A percentile compares a stretch with the other conserved stretches of the same genome.
phyloP scores from a whole-genome alignment of 2,888 invertebrate genomes.

The Leptinotarsa rubiginosa region DNA sequence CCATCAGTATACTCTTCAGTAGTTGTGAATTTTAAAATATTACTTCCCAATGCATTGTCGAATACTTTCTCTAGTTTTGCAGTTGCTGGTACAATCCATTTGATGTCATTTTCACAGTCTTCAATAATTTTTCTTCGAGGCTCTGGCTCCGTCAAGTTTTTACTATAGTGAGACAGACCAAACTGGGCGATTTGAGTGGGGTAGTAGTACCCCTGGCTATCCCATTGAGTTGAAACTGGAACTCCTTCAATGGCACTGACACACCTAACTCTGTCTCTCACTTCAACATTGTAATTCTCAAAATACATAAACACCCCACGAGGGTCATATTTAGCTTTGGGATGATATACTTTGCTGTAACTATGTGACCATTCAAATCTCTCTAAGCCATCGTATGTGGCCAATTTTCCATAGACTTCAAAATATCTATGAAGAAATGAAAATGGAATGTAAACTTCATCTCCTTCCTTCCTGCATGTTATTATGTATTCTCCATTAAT shows the following conservation, averaged over 20 bases:
- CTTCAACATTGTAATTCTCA: conserved; percentile 98
- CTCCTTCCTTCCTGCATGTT: conserved; percentile 65
- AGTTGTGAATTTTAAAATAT: conserved; percentile 79
- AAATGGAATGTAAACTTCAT: conserved; percentile 92
- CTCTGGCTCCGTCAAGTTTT: conserved; percentile 88
- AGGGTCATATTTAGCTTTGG: conserved; percentile 89
- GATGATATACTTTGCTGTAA: conserved; percentile 90
- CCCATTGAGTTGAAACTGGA: conserved; percentile 97
- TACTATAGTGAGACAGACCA: conserved; percentile 96
- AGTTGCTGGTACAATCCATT: conserved; percentile 81
- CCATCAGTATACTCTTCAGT: conserved; percentile 77
- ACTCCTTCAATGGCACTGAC: conserved; percentile 94
- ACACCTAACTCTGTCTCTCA: conserved; percentile 85
- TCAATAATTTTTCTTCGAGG: conserved; percentile 81
- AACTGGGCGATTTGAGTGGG: conserved; percentile 99
- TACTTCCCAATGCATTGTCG: conserved; percentile 71
- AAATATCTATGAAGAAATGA: conserved; percentile 93
- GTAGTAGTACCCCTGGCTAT: conserved; percentile 94
- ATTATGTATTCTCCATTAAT: conserved; percentile 85
- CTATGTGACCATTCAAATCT: conserved; percentile 96
- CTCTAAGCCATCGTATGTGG: conserved; percentile 78
- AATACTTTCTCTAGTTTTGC: conserved; percentile 74
- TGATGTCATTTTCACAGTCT: conserved; percentile 76
- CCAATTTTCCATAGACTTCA: conserved; percentile 91
- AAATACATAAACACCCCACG: conserved; percentile 95